Percentiles rank a stretch among this genome's conserved stretches.
These are phyloP conservation scores for Amazona vittata DNA, from an alignment of 2,113 vertebrate species.

Conservation along the genomic window DNA sequence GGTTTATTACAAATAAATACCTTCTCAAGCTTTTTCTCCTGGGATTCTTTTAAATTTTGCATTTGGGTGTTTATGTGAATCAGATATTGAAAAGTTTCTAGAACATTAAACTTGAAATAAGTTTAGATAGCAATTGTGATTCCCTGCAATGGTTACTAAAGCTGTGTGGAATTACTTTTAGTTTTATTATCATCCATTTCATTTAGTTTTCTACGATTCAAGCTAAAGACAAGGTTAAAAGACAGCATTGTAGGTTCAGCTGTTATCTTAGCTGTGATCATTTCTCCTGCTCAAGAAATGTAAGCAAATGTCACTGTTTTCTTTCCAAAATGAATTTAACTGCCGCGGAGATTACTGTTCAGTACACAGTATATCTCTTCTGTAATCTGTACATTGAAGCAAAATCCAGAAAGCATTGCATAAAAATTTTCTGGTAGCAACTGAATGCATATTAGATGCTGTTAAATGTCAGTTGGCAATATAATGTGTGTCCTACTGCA, in stretches of 20 bases:
- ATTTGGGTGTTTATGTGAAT: neutral
- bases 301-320: neutral
- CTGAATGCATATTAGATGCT: slow-evolving; percentile 20
- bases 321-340: neutral
- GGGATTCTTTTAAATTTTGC: neutral
- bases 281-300: neutral
- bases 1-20: neutral
- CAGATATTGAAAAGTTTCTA: neutral
- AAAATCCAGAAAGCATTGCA: neutral
- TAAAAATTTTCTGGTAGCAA: slow-evolving; percentile 3
- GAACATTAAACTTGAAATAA: neutral
- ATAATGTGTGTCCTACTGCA: slow-evolving; percentile 20
- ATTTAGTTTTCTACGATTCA: neutral
- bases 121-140: neutral
- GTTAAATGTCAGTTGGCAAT: slow-evolving; percentile 67
- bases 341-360: neutral
- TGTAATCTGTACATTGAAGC: slow-evolving; percentile 1
- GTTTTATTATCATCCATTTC: neutral
- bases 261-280: neutral
- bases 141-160: neutral
- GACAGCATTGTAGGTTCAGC: neutral
- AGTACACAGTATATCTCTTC: neutral
- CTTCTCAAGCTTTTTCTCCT: neutral
- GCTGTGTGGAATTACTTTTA: neutral
- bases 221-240: neutral